Evolutionary conservation across 2,113 vertebrate species (phyloP), one percentile per base, ranked within the genome.

Genomic region (Perca schrenkii): DNA sequence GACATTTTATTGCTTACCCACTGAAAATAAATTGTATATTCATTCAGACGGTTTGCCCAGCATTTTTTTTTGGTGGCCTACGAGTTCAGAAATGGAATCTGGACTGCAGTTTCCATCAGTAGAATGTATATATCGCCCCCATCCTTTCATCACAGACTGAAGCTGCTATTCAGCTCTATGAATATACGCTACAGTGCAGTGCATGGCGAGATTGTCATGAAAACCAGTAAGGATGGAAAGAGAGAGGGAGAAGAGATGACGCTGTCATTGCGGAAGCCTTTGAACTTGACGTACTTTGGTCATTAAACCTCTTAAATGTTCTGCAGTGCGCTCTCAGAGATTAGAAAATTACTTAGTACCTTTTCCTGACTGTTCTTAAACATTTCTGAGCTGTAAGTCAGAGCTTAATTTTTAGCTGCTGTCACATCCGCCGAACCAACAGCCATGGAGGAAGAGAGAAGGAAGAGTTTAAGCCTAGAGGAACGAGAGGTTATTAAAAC

Each of bases 271-370:
- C 60, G 72, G 71, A 81, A 91, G 81, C 82, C 77, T 93, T 90
- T 91, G 86, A 89, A 91, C 85, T 86, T 52, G 77, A 69, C 64
- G 53, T 68, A 79, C 82, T 88, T 80, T 83, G 87, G 78, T 81
- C 86, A 89, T 93, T 92, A 93, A 93, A 93, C 82, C 82, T 79
- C 87, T 89, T 83, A 90, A 93, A 92, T 82, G 74, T 88, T 90
- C 81, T 89, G 83, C 88, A 79, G 84, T 60, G 84, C 28, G 21
- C 80, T 89, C 86, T 79, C 61, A 53, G 74, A 91, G 89, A 94
- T 93, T 92, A 92, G 21, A 19, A 92, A 89, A 92, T 84, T 5
- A 77, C 85, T 82, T 50, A 90, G 74, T 54, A 88, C 81, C 84
- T 90, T 85, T 80, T 82, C 52, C 60, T 17, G 57, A 56, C 70